These are phyloP conservation scores for Casuarius casuarius DNA, from an alignment of 2,113 vertebrate species.

Conservation along the genomic window DNA sequence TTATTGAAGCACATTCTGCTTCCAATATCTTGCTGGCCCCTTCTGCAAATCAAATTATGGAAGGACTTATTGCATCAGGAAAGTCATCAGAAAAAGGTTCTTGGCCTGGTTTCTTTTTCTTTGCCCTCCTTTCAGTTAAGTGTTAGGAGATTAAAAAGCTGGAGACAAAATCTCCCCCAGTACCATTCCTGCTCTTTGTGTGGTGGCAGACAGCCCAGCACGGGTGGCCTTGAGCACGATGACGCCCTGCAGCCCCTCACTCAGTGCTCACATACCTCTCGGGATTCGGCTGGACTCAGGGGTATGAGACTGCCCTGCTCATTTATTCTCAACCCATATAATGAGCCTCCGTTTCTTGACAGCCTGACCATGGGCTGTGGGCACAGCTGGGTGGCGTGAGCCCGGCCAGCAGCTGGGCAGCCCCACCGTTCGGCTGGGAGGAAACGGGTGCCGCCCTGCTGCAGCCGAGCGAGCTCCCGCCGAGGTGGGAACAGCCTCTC, in stretches of 20 bases:
- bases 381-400: constrained; percentile 47
- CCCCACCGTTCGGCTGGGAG: constrained; percentile 40
- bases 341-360: constrained; percentile 53
- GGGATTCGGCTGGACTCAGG: not conserved
- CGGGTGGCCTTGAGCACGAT: fast-evolving
- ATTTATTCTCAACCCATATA: not conserved
- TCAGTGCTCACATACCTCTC: not conserved
- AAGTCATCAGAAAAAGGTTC: not conserved
- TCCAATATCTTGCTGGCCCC: not conserved
- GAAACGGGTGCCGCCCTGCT: constrained; percentile 1
- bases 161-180: not conserved
- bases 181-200: fast-evolving
- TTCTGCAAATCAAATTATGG: constrained; percentile 3
- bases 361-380: constrained; percentile 57
- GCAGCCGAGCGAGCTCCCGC: constrained; percentile 3
- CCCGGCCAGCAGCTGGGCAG: constrained; percentile 46
- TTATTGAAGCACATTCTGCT: not conserved
- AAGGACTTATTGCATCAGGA: not conserved
- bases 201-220: not conserved
- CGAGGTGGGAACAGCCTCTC: constrained; percentile 47
- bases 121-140: not conserved
- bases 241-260: not conserved
- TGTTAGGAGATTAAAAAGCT: not conserved
- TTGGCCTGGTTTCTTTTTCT: constrained; percentile 34
- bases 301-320: not conserved